phyloP scores from a whole-genome alignment of 2,797 vertebrate genomes.

The Staurois parvus region DNA sequence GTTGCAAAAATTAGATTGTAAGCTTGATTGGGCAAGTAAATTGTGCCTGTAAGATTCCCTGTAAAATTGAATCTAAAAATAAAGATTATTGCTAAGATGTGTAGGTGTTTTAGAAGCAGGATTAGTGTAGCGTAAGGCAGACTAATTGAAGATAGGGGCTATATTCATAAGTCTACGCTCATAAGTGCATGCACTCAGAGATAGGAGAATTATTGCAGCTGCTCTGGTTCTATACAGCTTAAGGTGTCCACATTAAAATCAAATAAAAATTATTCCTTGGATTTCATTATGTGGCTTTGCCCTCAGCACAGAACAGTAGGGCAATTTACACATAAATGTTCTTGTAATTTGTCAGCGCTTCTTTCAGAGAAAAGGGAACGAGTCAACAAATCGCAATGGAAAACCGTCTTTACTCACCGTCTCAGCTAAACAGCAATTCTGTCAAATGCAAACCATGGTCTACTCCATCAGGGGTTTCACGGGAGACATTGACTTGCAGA shows the following conservation, averaged over 20 bases:
- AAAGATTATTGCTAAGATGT: slow-evolving; percentile 2
- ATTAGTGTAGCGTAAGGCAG: slow-evolving; percentile 3
- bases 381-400: slow-evolving; percentile 5
- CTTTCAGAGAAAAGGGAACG: slow-evolving; percentile 9
- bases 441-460: slow-evolving; percentile 5
- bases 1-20: background rate
- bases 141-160: background rate
- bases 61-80: slow-evolving; percentile 22
- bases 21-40: slow-evolving; percentile 14
- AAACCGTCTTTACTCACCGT: background rate
- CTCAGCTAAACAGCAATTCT: slow-evolving; percentile 26
- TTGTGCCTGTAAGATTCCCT: slow-evolving; percentile 9
- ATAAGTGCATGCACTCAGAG: slow-evolving; percentile 19
- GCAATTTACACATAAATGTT: slow-evolving; percentile 39
- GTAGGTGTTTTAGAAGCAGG: background rate
- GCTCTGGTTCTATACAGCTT: slow-evolving; percentile 10
- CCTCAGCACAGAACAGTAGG: slow-evolving; percentile 21
- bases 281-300: slow-evolving; percentile 12
- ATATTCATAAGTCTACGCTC: slow-evolving; percentile 22
- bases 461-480: background rate
- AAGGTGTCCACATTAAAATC: slow-evolving; percentile 25
- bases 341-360: slow-evolving; percentile 25
- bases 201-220: slow-evolving; percentile 30
- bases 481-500: slow-evolving; percentile 23
- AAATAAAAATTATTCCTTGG: slow-evolving; percentile 23